Conservation (phyloP, 2,113 vertebrate species). For the Tympanuchus pallidicinctus region DNA sequence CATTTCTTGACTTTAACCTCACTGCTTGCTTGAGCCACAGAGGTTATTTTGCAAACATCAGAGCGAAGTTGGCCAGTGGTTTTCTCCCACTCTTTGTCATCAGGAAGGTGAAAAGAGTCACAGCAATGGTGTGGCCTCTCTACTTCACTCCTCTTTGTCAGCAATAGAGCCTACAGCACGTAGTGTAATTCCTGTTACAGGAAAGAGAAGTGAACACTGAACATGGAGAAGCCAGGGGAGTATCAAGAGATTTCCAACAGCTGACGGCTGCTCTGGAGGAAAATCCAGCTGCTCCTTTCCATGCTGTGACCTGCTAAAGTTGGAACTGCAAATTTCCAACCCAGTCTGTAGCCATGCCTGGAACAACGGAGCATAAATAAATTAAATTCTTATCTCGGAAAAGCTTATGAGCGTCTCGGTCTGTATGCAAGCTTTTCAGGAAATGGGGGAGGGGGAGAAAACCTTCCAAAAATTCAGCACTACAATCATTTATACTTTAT, state of each 20-base stretch:
- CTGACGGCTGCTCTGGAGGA: conserved; percentile 54
- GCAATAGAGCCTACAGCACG: not conserved
- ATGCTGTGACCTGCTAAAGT: conserved; percentile 52
- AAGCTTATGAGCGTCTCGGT: conserved; percentile 48
- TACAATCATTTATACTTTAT: not conserved
- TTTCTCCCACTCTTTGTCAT: not conserved
- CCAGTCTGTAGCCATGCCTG: conserved; percentile 31
- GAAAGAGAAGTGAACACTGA: conserved; percentile 54
- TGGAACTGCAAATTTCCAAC: conserved; percentile 54
- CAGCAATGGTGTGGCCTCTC: not conserved
- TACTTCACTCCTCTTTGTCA: not conserved
- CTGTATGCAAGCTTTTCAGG: conserved; percentile 22
- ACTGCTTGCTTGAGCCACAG: not conserved
- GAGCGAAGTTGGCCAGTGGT: not conserved
- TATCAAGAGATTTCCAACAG: conserved; percentile 65
- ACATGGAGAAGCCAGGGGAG: conserved; percentile 54
- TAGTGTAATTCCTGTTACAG: conserved; percentile 45
- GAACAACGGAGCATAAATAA: conserved; percentile 53
- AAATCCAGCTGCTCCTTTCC: conserved; percentile 68
- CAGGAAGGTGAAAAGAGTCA: not conserved
- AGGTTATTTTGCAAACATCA: not conserved
- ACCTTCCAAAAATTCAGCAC: conserved; percentile 30
- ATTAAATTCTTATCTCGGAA: conserved; percentile 63
- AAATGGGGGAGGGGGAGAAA: conserved; percentile 28
- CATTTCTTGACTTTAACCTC: not conserved